These are phyloP conservation scores for Lasioglossum pauxillum DNA, from an alignment of 2,888 invertebrate genomes.

Conservation along the genomic window DNA sequence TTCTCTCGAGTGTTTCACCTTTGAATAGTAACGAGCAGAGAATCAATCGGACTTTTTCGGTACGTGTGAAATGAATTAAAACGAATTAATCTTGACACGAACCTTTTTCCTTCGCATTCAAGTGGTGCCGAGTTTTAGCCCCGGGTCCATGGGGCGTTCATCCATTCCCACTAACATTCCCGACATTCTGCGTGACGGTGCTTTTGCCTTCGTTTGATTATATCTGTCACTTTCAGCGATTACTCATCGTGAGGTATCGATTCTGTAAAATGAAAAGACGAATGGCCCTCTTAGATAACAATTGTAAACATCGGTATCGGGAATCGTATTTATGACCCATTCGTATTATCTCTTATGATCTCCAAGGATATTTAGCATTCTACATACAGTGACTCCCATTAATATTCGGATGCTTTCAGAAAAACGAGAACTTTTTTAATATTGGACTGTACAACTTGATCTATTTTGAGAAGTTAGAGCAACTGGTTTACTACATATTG, in stretches of 20 bases:
- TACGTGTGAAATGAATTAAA: neutral
- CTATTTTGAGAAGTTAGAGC: too few relatives aligned
- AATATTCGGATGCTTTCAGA: too few relatives aligned
- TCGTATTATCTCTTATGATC: neutral
- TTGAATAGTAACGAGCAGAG: neutral
- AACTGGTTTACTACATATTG: too few relatives aligned
- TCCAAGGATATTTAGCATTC: neutral
- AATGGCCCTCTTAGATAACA: neutral
- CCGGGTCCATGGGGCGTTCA: conserved; percentile 66
- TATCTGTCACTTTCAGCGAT: conserved; percentile 32
- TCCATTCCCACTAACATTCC: conserved; percentile 61
- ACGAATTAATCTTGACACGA: conserved; percentile 2
- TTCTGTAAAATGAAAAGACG: conserved; percentile 47
- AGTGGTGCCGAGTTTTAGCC: conserved; percentile 70
- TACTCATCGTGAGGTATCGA: conserved; percentile 33
- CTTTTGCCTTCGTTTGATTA: conserved; percentile 22
- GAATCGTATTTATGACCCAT: neutral
- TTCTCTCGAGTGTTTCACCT: neutral
- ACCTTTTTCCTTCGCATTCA: conserved; percentile 73
- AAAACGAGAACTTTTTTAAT: too few relatives aligned
- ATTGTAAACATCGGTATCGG: neutral
- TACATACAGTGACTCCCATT: too few relatives aligned
- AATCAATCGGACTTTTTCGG: neutral
- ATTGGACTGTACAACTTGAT: too few relatives aligned
- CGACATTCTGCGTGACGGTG: conserved; percentile 59